Evolutionary conservation across 2,888 invertebrate species (phyloP), one percentile per base, ranked within the genome.

Genomic region (Caenorhabditis doughertyi): DNA sequence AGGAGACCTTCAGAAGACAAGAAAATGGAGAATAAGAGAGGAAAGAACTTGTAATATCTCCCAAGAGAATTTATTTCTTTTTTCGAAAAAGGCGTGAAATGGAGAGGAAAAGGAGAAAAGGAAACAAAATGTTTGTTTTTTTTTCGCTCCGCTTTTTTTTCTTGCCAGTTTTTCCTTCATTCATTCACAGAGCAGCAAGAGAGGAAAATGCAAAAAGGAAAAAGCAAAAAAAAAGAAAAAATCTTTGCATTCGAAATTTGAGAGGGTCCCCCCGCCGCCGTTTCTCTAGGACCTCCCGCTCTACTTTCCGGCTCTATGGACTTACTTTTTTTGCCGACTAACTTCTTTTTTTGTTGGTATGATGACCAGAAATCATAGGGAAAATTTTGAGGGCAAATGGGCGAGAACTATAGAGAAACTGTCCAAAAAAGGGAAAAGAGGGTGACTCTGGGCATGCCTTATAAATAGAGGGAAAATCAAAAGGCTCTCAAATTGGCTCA

Each of bases 191-290:
- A 35, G 35, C 35, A 5, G n/a, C n/a, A n/a, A n/a, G n/a, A 35
- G 35, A 35, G 9, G 9, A 27, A 35, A 32, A 53, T 32, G 44
- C 32, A 44, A 70, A 47, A 70, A 58, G 23, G 32, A 21, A 35
- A 44, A 32, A 23, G 60, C 49, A 60, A 71, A 49, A 25, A 25
- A 60, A 71, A 60, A 32, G 21, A 56, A 65, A 47, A 76, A 76
- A 76, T 76, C 76, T 67, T 76, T 76, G 76, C 76, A 76, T 76
- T 76, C 68, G 76, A 76, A 76, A 76, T 76, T 68, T 60, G 76
- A 76, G 68, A 65, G 49, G 58, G 35, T 18, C 8, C 21, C 64
- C 16, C 27, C 55, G 39, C 11, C 16, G 39, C 16, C 13, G 39
- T 11, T 23, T 56, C 56, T 39, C 39, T 39, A 39, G 39, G 39